Conservation (phyloP, 92 coral and sea anemone species). For the Anthopleura xanthogrammica region DNA sequence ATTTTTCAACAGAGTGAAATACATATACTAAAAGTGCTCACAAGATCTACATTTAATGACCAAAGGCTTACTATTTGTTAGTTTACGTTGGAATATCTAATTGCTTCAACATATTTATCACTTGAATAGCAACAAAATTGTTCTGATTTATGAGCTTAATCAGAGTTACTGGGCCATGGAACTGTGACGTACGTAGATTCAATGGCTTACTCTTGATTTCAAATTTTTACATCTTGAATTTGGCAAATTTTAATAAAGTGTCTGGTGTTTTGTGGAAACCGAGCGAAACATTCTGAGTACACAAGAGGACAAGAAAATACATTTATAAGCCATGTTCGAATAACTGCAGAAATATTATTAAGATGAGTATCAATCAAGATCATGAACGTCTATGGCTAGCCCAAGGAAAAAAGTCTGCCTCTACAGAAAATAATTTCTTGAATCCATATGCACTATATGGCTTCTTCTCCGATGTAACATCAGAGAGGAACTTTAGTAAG, state of each 20-base stretch:
- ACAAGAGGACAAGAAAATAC: background rate
- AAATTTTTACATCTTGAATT: background rate
- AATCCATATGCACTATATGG: slow-evolving; percentile 64
- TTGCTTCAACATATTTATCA: background rate
- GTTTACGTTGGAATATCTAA: too few species aligned
- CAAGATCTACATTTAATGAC: background rate
- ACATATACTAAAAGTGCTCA: background rate
- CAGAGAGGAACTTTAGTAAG: slow-evolving; percentile 24
- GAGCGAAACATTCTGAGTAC: background rate
- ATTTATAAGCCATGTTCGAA: background rate
- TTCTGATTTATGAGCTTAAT: background rate
- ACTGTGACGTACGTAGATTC: background rate
- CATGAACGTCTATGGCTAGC: slow-evolving; percentile 61
- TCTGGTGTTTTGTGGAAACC: background rate
- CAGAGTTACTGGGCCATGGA: background rate
- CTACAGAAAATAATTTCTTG: slow-evolving; percentile 25
- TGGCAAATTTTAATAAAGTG: background rate
- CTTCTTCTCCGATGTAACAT: slow-evolving; percentile 44
- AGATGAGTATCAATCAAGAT: slow-evolving; percentile 26
- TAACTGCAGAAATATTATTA: background rate
- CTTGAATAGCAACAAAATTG: background rate
- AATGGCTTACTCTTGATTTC: background rate
- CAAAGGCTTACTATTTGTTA: too few species aligned
- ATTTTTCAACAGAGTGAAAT: background rate
- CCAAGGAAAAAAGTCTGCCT: slow-evolving; percentile 35